Evolutionary conservation across 1,140 invertebrate genomes (phyloP), one percentile per base, ranked within the genome.

Genomic region (Luehdorfia chinensis): DNA sequence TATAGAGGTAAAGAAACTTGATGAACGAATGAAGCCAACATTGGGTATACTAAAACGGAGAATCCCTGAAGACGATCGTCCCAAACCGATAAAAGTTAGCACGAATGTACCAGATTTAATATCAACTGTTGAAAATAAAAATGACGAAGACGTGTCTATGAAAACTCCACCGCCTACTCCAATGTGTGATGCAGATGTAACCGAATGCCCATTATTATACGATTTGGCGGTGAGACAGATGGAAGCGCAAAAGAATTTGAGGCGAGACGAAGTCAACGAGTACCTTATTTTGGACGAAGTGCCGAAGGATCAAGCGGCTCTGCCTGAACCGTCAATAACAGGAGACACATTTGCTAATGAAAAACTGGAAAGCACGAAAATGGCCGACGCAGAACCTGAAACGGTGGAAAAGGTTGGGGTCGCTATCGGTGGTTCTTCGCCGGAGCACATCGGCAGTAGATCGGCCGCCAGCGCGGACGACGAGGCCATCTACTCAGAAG

Each of bases 401-500:
- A 21, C 6, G 2, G 19, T 34, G 13, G 33, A 53, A 14, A 45
- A 52, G 15, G 28, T 16, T 2, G 49, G 28, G 6, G 34, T 28
- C 4, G 12, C 32, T 19, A 34, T 49, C 32, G 27, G 34, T 7
- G 47, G 41, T 4, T 34, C 52, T 9, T 34, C 50, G 1, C 49
- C 52, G 2, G 53, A 59, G 9, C 25, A 30, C 4, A 2, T 43
- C 11, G 54, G 89, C 90, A 64, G 92, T 89, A 75, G 92, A 90
- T 80, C 91, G 90, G 18, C 73, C 88, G 57, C 90, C n/a, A 92
- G 91, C 70, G 91, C 88, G 36, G 90, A 91, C 45, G 91, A 93
- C 50, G 87, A 89, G 37, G 79, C 92, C 28, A 91, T 92, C 36
- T 94, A 94, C 79, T 93, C 92, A 14, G 93, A 93, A 64, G 79